Evolutionary conservation across 30 jellyfish, hydroid and myxozoan species (phyloP).

Genomic region (Aurelia coerulea): DNA sequence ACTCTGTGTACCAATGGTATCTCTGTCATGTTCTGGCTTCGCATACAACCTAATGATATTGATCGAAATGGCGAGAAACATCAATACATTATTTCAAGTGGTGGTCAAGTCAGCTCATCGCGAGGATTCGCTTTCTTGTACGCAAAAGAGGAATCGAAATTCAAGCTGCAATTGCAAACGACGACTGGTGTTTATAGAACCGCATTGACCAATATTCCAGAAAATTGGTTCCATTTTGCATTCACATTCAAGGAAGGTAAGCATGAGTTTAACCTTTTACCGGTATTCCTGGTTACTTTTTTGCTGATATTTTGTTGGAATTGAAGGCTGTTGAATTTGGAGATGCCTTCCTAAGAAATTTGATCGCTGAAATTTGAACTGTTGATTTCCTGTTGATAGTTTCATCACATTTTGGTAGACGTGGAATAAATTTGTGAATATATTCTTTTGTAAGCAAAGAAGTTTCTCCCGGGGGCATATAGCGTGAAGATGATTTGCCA

Average conservation of each 20-base stretch:
- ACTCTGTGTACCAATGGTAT: constrained; percentile 69
- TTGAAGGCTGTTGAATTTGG: too few species aligned
- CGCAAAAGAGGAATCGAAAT: constrained; percentile 87
- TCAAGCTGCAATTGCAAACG: constrained; percentile 90
- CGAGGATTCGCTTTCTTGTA: constrained; percentile 92
- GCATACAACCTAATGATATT: constrained; percentile 69
- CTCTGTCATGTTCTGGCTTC: constrained; percentile 86
- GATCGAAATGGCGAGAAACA: constrained; percentile 55
- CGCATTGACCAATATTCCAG: constrained; percentile 76
- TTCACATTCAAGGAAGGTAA: constrained; percentile 87
- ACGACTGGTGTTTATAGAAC: constrained; percentile 75
- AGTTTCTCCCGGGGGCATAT: too few species aligned
- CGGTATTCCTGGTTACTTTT: background rate
- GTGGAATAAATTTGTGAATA: too few species aligned
- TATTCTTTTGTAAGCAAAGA: too few species aligned
- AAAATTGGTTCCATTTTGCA: constrained; percentile 86
- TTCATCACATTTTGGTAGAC: too few species aligned
- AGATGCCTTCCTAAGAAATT: too few species aligned
- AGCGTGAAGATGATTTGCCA: too few species aligned
- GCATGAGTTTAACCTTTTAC: background rate
- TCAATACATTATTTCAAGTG: constrained; percentile 95
- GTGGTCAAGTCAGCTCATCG: constrained; percentile 95
- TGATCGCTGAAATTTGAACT: too few species aligned
- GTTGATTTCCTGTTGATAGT: too few species aligned
- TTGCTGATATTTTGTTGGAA: too few species aligned